phyloP scores from a whole-genome alignment of 2,888 invertebrate genomes.

The Coelogynopora nodosa region DNA sequence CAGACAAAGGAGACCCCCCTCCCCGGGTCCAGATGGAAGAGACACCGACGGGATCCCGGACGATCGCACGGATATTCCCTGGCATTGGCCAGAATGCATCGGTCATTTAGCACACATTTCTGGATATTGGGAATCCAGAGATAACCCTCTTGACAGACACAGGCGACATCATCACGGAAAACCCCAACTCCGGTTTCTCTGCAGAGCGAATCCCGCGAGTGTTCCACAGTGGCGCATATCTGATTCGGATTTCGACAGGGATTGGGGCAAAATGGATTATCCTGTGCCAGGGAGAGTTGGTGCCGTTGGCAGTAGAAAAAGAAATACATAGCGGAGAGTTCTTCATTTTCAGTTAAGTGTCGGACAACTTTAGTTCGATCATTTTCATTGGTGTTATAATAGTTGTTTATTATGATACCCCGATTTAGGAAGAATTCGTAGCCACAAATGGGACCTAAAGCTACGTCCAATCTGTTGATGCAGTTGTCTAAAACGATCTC shows the following conservation, averaged over 20 bases:
- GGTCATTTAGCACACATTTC: not conserved
- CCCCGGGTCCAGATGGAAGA: not conserved
- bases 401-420: not conserved
- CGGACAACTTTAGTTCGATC: not conserved
- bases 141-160: not conserved
- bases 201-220: not conserved
- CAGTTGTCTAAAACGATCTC: not conserved
- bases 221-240: not conserved
- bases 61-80: conserved; percentile 11
- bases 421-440: not conserved
- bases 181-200: not conserved
- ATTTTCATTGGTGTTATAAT: not conserved
- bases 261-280: not conserved
- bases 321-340: not conserved
- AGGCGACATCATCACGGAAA: not conserved
- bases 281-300: not conserved
- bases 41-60: not conserved
- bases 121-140: not conserved
- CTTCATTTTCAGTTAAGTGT: not conserved
- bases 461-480: not conserved
- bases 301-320: not conserved
- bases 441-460: not conserved
- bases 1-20: not conserved
- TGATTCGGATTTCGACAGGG: not conserved
- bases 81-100: not conserved